Evolutionary conservation across 2,888 invertebrate species (phyloP), one percentile per base, ranked within the genome.

Genomic region (Nemotelus pantherinus): DNA sequence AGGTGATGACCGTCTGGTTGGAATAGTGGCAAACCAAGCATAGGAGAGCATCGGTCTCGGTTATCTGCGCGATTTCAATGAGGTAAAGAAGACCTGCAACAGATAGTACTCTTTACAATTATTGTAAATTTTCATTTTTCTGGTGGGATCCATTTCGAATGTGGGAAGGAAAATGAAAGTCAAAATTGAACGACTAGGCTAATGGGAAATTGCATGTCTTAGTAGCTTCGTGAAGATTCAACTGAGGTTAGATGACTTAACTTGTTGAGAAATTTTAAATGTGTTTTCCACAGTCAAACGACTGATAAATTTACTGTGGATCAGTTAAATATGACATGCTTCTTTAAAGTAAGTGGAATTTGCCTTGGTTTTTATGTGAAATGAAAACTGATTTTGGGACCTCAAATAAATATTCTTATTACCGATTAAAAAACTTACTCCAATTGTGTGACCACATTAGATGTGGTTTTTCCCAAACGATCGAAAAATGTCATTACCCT

Each of bases 101-200:
- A n/a, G 47, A 67, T 67, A 50, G n/a, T 25, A 67, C 48, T 67
- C 67, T 10, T 2, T 48, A 50, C 67, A 67, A 48, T 67, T 67
- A 67, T 45, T 47, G 67, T 67, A 67, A 67, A 67, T 67, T 67
- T 48, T 67, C 47, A 67, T 67, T 67, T 48, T 39, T 50, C 6
- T 48, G 67, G n/a, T 67, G 67, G 48, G 39, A 50, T 50, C 10
- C 25, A 5, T 67, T 67, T 50, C 6, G n/a, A 67, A 41, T 60
- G 41, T 39, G 41, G 41, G 41, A 7, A 25, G 41, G 41, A 7
- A 41, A 60, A 60, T 60, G 60, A 25, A 60, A 60, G 41, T 60
- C 39, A 7, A 39, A 60, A 39, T 60, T 60, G 25, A 63, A 50
- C 39, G 10, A 50, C 9, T 25, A 57, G 10, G 25, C 57, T 57